phyloP scores from a whole-genome alignment of 2,888 invertebrate genomes.

The Pyrgus malvae region DNA sequence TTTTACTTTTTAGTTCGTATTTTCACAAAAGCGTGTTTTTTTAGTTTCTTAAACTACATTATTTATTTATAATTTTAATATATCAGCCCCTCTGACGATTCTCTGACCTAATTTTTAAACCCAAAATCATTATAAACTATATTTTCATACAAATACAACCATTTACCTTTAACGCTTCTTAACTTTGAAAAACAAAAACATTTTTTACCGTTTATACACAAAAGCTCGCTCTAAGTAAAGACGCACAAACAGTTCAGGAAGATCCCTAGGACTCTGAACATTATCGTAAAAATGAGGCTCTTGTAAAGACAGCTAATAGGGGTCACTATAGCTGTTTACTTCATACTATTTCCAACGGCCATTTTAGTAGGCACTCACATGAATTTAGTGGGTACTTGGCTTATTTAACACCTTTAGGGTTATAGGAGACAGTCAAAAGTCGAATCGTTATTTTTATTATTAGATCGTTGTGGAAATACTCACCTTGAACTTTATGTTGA shows the following conservation, averaged over 20 bases:
- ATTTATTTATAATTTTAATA: too few species aligned
- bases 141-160: too few species aligned
- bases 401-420: slow-evolving; percentile 21
- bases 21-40: too few species aligned
- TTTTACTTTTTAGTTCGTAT: too few species aligned
- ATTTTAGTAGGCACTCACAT: slow-evolving; percentile 16
- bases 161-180: too few species aligned
- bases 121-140: too few species aligned
- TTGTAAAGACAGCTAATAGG: slow-evolving; percentile 26
- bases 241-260: background rate
- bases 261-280: slow-evolving; percentile 20
- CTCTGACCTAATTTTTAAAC: too few species aligned
- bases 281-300: slow-evolving; percentile 26
- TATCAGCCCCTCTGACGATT: too few species aligned
- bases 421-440: slow-evolving; percentile 1
- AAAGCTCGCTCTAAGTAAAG: background rate
- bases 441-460: background rate
- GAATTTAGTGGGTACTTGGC: slow-evolving; percentile 19
- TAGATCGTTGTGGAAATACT: background rate
- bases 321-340: slow-evolving; percentile 24
- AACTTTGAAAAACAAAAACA: too few species aligned
- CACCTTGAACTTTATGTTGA: too few species aligned
- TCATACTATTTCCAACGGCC: slow-evolving; percentile 11
- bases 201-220: background rate
- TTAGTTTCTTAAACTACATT: too few species aligned